These are phyloP conservation scores for Poecilus cupreus DNA, from an alignment of 2,888 invertebrate genomes.

Conservation along the genomic window DNA sequence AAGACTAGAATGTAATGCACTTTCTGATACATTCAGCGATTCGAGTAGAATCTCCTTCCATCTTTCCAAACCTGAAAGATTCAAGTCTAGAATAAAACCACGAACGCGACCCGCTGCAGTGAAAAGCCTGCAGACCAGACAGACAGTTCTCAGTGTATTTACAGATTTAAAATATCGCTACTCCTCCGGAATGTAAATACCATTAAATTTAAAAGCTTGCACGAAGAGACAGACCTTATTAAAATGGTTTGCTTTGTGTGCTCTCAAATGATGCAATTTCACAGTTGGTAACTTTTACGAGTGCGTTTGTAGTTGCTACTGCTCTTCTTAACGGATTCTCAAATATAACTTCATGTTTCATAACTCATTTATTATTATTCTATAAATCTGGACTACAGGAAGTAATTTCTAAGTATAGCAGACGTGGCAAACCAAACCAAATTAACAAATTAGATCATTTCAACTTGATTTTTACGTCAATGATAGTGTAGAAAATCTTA, in stretches of 20 bases:
- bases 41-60: background rate
- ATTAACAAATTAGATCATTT: too few species aligned
- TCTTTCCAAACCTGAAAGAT: slow-evolving; percentile 19
- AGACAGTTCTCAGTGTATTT: background rate
- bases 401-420: too few species aligned
- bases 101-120: background rate
- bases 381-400: too few species aligned
- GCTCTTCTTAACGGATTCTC: too few species aligned
- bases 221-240: background rate
- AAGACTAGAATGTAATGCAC: background rate
- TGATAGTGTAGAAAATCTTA: too few species aligned
- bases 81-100: slow-evolving; percentile 9
- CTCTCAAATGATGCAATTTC: background rate
- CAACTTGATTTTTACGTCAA: too few species aligned
- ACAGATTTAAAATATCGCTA: background rate
- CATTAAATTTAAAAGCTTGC: background rate
- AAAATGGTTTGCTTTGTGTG: background rate
- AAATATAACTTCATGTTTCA: too few species aligned
- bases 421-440: too few species aligned
- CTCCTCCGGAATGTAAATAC: background rate
- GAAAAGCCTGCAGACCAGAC: background rate
- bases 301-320: background rate
- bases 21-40: background rate
- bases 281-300: background rate
- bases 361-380: too few species aligned